Conservation (phyloP, 1,140 invertebrate species). For the Cydia splendana region DNA sequence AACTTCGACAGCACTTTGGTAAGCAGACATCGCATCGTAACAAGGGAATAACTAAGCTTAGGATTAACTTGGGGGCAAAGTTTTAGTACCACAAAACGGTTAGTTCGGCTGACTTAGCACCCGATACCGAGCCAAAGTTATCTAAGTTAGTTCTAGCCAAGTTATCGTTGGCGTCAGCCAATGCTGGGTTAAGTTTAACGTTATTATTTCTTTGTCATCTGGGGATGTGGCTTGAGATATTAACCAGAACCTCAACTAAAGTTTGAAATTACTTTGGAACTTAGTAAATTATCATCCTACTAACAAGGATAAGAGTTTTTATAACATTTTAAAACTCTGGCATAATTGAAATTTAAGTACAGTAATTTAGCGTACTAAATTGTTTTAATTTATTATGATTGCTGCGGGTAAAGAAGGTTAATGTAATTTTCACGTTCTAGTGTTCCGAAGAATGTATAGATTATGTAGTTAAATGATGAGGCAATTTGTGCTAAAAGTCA, state of each 20-base stretch:
- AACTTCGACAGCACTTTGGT: conserved; percentile 20
- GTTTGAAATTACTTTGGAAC: conserved; percentile 37
- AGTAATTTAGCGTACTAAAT: no score
- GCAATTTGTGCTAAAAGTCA: conserved; percentile 67
- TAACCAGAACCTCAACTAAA: conserved; percentile 32
- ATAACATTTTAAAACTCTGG: neutral
- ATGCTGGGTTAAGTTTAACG: conserved; percentile 63
- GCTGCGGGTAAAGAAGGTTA: neutral
- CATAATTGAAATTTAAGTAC: no score
- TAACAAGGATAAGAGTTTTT: neutral
- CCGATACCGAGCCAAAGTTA: conserved; percentile 69
- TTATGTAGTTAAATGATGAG: conserved; percentile 53
- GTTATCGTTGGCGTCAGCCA: conserved; percentile 63
- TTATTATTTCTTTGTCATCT: conserved; percentile 62
- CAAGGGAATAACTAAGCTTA: conserved; percentile 32
- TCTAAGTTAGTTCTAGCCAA: conserved; percentile 66
- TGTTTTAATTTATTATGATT: neutral
- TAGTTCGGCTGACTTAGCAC: conserved; percentile 65
- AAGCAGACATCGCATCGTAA: conserved; percentile 28
- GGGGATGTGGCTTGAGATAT: conserved; percentile 52
- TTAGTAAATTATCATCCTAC: neutral
- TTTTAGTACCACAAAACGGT: conserved; percentile 62
- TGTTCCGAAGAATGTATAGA: conserved; percentile 47
- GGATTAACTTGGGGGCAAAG: conserved; percentile 61
- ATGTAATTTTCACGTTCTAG: conserved; percentile 41